Conservation (phyloP, 2,113 vertebrate genomes). For the Chaetorhynchus papuensis region DNA sequence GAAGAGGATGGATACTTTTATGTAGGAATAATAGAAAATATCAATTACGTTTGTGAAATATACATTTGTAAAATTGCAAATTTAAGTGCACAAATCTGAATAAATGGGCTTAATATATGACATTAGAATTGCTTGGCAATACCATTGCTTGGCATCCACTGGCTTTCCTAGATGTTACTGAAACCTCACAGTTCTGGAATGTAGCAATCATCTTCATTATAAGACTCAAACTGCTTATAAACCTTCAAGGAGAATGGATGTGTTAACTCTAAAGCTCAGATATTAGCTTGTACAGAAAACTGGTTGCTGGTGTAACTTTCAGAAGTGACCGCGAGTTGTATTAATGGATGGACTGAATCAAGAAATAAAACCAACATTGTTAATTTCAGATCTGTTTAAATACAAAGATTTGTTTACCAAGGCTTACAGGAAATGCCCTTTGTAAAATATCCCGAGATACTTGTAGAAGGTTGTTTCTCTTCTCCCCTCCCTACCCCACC, state of each 20-base stretch:
- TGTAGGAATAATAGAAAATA: background rate
- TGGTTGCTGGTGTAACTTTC: background rate
- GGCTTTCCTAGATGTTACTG: background rate
- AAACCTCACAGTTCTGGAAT: background rate
- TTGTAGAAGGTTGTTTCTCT: background rate
- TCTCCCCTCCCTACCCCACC: background rate
- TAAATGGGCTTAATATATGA: background rate
- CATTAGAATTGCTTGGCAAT: too few species aligned
- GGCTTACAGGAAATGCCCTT: background rate
- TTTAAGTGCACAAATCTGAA: background rate
- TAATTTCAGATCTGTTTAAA: background rate
- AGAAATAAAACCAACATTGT: background rate
- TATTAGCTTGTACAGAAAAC: background rate
- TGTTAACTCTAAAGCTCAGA: background rate
- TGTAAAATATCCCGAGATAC: background rate
- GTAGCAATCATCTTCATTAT: background rate
- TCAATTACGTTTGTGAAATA: background rate
- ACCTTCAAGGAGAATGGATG: background rate
- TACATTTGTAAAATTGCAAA: background rate
- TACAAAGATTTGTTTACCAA: background rate
- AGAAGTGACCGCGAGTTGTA: background rate
- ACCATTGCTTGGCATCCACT: background rate
- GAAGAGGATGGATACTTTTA: background rate
- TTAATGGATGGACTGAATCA: background rate
- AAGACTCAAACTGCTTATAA: background rate